Evolutionary conservation across 2,888 invertebrate genomes (phyloP).

Genomic region (Argyra leucocephala): DNA sequence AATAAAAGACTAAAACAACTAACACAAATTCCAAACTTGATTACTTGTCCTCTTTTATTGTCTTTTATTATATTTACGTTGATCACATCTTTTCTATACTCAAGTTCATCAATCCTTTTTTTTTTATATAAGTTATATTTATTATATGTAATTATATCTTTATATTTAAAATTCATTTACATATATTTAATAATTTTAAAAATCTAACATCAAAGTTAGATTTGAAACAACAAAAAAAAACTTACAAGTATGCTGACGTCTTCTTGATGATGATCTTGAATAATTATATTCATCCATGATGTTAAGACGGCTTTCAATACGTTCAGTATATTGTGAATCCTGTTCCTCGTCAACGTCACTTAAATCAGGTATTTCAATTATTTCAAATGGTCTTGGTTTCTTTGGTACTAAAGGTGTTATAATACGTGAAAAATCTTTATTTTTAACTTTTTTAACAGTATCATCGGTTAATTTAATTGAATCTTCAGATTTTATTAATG

Average conservation of each 20-base stretch:
- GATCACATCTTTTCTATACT: too few relatives aligned
- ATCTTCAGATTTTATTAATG: slow-evolving; percentile 40
- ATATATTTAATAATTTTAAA: too few relatives aligned
- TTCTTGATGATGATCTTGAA: slow-evolving; percentile 50
- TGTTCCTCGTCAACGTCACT: slow-evolving; percentile 27
- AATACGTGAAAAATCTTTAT: slow-evolving; percentile 42
- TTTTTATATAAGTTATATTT: too few relatives aligned
- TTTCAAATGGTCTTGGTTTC: slow-evolving; percentile 39
- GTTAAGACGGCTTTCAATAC: slow-evolving; percentile 28
- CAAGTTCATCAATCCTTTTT: too few relatives aligned
- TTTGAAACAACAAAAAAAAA: neutral
- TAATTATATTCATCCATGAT: slow-evolving; percentile 42
- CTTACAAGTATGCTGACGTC: slow-evolving; percentile 45
- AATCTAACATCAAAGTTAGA: too few relatives aligned
- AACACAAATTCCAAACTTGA: too few relatives aligned
- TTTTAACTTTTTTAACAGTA: slow-evolving; percentile 42
- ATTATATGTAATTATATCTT: too few relatives aligned
- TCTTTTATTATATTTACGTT: too few relatives aligned
- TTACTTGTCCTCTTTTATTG: too few relatives aligned
- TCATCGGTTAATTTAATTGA: slow-evolving; percentile 43
- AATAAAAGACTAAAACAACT: too few relatives aligned
- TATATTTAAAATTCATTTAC: too few relatives aligned
- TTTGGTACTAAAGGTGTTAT: slow-evolving; percentile 39
- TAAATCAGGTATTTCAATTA: slow-evolving; percentile 36
- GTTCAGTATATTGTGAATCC: neutral